Evolutionary conservation across 35 echinoderm and acorn worm genomes (phyloP), one percentile per base, ranked within the genome.

Genomic region (Eucidaris tribuloides): DNA sequence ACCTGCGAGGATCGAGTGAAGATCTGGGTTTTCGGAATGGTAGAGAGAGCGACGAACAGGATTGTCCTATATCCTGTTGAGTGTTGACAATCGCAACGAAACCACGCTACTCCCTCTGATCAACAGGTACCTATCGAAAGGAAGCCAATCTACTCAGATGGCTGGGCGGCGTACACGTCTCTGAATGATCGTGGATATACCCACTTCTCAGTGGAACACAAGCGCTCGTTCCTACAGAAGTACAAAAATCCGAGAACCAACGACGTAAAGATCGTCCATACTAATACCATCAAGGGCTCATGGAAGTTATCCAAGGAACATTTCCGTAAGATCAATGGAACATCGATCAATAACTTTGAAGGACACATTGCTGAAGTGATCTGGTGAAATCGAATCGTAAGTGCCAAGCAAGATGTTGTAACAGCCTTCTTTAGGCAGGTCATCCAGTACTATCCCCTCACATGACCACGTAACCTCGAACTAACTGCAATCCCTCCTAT

Each of bases 21-120:
- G 4, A 28, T 82, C 7, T 82, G 79, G 79, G 43, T 82, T 43
- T n/a, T 60, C n/a, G 55, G 79, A 1, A 40, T 82, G 54, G 56
- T 82, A 3, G 79, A 82, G 56, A 82, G 79, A 62, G 38, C 4
- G 0, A 52, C 22, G 15, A 38, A 58, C 54, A 60, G 29, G 31
- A 37, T 62, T 17, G 62, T 82, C 54, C 35, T 82, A 13, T 82
- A 82, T 31, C 79, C 79, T 19, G 79, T 82, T 9, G 79, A 82
- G 2, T 25, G 7, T 39, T 33, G 79, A 40, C 7, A 18, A 33
- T 17, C 48, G 57, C 7, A 28, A 82, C 23, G 40, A 38, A 14
- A 23, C 2, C 2, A 82, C 79, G 3, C 52, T 82, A 2, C 17
- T 52, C 14, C 54, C 54, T 15, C 54, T 82, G 13, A 62, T 62